Evolutionary conservation across 2,888 invertebrate genomes (phyloP), one percentile per base, ranked within the genome.

Genomic region (Melanargia galathea): DNA sequence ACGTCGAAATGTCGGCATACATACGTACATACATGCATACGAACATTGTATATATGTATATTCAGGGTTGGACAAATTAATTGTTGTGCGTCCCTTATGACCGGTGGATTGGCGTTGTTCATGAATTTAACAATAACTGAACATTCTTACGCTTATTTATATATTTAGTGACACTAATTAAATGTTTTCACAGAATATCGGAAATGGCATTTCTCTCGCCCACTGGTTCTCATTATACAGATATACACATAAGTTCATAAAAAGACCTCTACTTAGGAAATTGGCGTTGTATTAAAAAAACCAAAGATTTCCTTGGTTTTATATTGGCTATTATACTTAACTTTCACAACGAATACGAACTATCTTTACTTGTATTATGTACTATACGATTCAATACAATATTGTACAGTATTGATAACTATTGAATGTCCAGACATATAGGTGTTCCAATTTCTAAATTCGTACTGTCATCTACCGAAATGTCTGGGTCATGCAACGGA

Each of bases 1-100:
- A 70, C 72, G 63, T 74, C 72, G 74, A 84, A 84, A 84, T 83
- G 76, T 77, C 76, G 69, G 71, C 74, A 71, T 72, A 76, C 71
- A 67, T 68, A 73, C 73, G 71, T 72, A 74, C 75, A 43, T 13
- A 22, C 20, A 71, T 71, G 73, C 75, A 51, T 51, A 52, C 40
- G 52, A 33, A 43, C 52, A 46, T 35, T 48, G 35, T 56, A 58
- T 48, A 26, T 48, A 48, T 56, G 48, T 48, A 26, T 48, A 48
- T 48, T 58, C 51, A 49, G 45, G 51, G 24, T n/a, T 57, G 57
- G 57, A 55, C 57, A 33, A 57, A 62, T 62, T 62, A 58, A 58
- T 58, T 58, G 57, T 58, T 51, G 49, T 51, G 49, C 43, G 52
- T 43, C 51, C 62, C 57, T 62, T 57, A 62, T 62, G 62, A 58